phyloP scores from a whole-genome alignment of 1,140 invertebrate genomes.

The Spodoptera litura region DNA sequence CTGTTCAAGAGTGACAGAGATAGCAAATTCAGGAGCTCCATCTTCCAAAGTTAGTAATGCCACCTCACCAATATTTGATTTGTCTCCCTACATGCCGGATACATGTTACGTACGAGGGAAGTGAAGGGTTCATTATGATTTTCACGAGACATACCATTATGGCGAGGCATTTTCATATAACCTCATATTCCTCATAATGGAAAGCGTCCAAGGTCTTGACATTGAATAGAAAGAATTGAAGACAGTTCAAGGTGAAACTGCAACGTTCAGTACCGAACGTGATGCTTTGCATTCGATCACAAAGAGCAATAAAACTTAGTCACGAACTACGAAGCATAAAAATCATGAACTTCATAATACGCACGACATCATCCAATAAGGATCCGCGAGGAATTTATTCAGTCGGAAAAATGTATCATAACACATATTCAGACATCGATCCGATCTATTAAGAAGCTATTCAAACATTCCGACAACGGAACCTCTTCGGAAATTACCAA shows the following conservation, averaged over 20 bases:
- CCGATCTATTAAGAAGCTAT: slow-evolving; percentile 29
- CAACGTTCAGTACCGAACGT: neutral
- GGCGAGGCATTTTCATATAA: slow-evolving; percentile 2
- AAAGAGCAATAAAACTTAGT: neutral
- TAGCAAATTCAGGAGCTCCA: neutral
- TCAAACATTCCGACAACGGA: slow-evolving; percentile 9
- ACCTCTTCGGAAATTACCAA: slow-evolving; percentile 33
- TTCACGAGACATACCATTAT: slow-evolving; percentile 1
- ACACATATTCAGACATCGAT: slow-evolving; percentile 11
- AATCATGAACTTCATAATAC: slow-evolving; percentile 5
- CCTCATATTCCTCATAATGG: neutral
- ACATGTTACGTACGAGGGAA: neutral
- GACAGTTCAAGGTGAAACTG: neutral
- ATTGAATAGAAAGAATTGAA: neutral
- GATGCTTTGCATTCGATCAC: neutral
- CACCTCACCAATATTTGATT: slow-evolving; percentile 7
- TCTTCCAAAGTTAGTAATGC: neutral
- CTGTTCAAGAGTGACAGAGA: neutral
- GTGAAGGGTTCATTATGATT: slow-evolving; percentile 6
- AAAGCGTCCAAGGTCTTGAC: slow-evolving; percentile 3
- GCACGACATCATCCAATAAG: neutral
- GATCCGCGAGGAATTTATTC: neutral
- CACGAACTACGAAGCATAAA: neutral
- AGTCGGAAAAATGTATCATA: slow-evolving; percentile 6
- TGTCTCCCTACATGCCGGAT: neutral